Evolutionary conservation across 2,888 invertebrate species (phyloP).

Genomic region (Tachina grossa): DNA sequence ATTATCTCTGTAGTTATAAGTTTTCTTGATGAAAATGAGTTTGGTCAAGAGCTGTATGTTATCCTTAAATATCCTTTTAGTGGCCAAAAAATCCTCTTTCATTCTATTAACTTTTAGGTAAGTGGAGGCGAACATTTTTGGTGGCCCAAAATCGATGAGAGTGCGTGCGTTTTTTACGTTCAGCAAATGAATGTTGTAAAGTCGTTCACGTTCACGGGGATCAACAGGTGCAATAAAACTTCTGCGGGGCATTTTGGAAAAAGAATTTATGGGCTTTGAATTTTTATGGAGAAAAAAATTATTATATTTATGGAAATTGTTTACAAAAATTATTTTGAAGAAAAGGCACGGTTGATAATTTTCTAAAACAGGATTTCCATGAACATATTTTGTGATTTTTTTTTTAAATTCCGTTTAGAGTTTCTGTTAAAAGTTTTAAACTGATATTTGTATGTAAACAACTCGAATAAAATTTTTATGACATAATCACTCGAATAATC

Average conservation of each 20-base stretch:
- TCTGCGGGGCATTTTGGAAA: conserved; percentile 23
- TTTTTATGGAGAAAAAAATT: background rate
- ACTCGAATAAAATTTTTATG: too few species aligned
- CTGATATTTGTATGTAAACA: too few species aligned
- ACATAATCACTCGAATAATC: too few species aligned
- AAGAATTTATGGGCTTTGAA: background rate
- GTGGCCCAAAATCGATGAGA: conserved; percentile 33
- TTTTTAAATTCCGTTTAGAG: too few species aligned
- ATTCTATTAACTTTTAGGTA: conserved; percentile 24
- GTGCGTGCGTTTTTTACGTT: conserved; percentile 33
- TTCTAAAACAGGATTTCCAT: background rate
- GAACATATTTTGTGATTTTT: background rate
- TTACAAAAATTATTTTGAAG: background rate
- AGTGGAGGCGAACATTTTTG: conserved; percentile 16
- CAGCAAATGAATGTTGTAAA: background rate
- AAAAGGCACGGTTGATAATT: background rate
- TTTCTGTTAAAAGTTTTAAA: too few species aligned
- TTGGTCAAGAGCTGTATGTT: conserved; percentile 27
- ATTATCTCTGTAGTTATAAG: conserved; percentile 6
- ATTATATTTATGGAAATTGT: background rate
- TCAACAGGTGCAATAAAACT: background rate
- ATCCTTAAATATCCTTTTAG: conserved; percentile 10
- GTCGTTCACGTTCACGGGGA: background rate
- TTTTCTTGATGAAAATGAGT: conserved; percentile 29
- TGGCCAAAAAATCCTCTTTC: conserved; percentile 34